Evolutionary conservation across 1,140 invertebrate species (phyloP).

Genomic region (Drosophila seguyi): DNA sequence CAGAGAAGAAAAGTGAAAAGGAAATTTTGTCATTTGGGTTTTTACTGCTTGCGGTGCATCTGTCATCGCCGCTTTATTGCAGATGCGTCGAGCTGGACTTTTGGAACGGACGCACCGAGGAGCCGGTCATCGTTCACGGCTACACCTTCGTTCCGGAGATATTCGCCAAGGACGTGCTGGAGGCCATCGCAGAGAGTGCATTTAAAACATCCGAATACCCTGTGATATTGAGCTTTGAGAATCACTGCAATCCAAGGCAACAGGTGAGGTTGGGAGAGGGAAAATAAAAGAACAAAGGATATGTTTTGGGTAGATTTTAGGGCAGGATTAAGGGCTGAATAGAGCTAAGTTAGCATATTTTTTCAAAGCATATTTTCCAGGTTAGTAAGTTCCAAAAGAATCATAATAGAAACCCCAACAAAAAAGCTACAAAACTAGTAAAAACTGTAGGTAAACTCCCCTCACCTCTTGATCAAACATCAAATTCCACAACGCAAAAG

Average conservation of each 20-base stretch:
- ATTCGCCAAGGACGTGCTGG: constrained; percentile 96
- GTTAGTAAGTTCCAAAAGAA: not conserved
- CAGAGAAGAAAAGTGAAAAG: constrained; percentile 12
- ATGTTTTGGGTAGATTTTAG: no score
- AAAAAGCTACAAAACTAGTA: not conserved
- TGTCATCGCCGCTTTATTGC: constrained; percentile 1
- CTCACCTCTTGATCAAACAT: constrained; percentile 6
- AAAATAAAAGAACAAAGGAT: not conserved
- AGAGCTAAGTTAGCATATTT: not conserved
- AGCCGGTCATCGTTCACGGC: constrained; percentile 98
- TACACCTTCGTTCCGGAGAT: constrained; percentile 99
- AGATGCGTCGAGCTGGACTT: constrained; percentile 98
- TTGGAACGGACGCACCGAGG: constrained; percentile 97
- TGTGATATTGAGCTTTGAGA: constrained; percentile 98
- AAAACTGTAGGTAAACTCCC: not conserved
- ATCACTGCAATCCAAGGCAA: constrained; percentile 98
- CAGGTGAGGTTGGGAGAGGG: constrained; percentile 85
- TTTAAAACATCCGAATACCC: constrained; percentile 99
- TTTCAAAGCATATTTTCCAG: not conserved
- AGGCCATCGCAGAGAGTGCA: constrained; percentile 98
- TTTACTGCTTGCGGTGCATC: constrained; percentile 36
- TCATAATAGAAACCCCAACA: not conserved
- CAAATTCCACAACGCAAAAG: constrained; percentile 11
- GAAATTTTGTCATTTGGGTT: constrained; percentile 51
- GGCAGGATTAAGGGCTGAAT: no score